Evolutionary conservation across 2,113 vertebrate genomes (phyloP), one percentile per base, ranked within the genome.

Genomic region (Cyanoderma ruficeps): DNA sequence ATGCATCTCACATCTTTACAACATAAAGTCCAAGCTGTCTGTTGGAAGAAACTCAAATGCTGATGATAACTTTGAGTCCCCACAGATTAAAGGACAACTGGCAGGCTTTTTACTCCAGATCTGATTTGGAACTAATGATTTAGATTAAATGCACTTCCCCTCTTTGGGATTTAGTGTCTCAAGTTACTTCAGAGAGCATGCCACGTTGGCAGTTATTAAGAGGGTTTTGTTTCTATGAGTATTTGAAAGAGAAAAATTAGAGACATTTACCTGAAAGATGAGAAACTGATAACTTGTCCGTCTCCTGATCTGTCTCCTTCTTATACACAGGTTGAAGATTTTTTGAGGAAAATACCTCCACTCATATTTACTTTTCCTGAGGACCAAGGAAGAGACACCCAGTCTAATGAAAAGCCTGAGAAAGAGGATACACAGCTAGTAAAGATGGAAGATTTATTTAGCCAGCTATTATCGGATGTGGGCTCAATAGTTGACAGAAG

Each of bases 361-460:
- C 95, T 97, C 65, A 98, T 98, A 30, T 97, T 97, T 90, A 95
- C 98, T 57, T 94, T 97, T 53, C 96, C 77, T 49, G 97, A 98
- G 15, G 94, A 86, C 35, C 44, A 98, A 72, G 91, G 78, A 80
- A 92, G 86, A 39, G 93, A 96, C 5, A 95, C 97, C 64, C 93
- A 97, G 24, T 53, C 97, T 22, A 96, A 97, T 22, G 94, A 97
- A 89, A 95, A 96, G 39, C 41, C 94, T 12, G 80, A 97, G 8
- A 92, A 93, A 82, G 83, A 98, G 3, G 98, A 98, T 31, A n/a
- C 42, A 2, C 98, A 98, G 30, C 93, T 98, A 63, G 33, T 70
- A 44, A 97, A 97, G 64, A 98, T 99, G 59, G 98, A 99, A 94
- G 95, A 96, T 7, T 84, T 98, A 83, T 99, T 99, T 90, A 97